Evolutionary conservation across 2,888 invertebrate genomes (phyloP), one percentile per base, ranked within the genome.

Genomic region (Homarus gammarus): DNA sequence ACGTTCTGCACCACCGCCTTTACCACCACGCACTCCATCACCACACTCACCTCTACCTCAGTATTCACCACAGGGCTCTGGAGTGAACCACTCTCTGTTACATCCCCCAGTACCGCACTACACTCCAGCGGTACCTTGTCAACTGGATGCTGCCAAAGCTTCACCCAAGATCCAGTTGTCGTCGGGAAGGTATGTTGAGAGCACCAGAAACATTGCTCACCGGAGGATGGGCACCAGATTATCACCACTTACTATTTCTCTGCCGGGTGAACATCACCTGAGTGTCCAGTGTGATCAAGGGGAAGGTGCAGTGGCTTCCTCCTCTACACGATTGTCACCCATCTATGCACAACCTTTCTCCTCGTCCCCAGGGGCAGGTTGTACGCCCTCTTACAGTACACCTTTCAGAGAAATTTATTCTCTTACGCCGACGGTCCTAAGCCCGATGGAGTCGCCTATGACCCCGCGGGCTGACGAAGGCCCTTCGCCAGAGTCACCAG

Each of bases 321-420:
- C 38, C 12, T 31, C 36, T 18, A 33, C 56, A 2, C 31, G 56
- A 12, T 72, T 8, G 6, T 87, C 87, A 22, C 87, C 87, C 36
- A 82, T 87, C 10, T 87, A 87, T 49, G 87, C 87, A 2, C 87
- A 82, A 33, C 87, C 87, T 5, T 87, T 72, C 51, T 64, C 87
- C 12, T 64, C 75, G 18, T 64, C 87, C 5, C 87, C 82, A 6
- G 82, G 75, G 2, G 38, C 75, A 0, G 6, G 36, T 5, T 33
- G 49, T 22, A 82, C 82, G 12, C 87, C 61, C 31, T 40, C 75
- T 27, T 82, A 82, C n/a, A 68, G 38, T 31, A 87, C 87, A 0
- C 64, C 81, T 8, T 87, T 87, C 68, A 87, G 49, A n/a, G 56
- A 87, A 12, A 75, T 87, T 1, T 87, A 87, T 73, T 87, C 87